Evolutionary conservation across 2,113 vertebrate genomes (phyloP).

Genomic region (Pipa parva): DNA sequence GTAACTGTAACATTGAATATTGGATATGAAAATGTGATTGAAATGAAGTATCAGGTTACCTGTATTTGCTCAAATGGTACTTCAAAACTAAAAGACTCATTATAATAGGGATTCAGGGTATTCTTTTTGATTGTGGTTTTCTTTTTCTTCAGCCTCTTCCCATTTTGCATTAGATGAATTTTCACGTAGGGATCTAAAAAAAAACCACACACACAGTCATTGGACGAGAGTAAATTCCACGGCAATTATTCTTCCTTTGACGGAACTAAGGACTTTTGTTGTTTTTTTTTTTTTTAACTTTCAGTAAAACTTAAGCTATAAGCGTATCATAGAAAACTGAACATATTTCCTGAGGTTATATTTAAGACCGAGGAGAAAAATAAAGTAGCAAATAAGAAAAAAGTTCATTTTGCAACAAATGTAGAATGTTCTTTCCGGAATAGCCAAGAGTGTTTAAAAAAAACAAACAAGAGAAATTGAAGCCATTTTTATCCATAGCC

Average conservation of each 20-base stretch:
- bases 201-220: too few relatives aligned
- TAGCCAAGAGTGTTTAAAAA: neutral
- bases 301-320: too few relatives aligned
- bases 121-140: conserved; percentile 99
- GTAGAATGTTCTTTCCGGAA: neutral
- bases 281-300: neutral
- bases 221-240: conserved; percentile 43
- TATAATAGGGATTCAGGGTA: conserved; percentile 98
- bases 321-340: neutral
- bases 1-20: too few relatives aligned
- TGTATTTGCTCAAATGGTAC: conserved; percentile 99
- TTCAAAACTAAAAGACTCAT: conserved; percentile 98
- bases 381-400: neutral
- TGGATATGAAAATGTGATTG: neutral
- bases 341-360: neutral
- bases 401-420: neutral
- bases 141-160: conserved; percentile 98
- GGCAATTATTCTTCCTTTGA: too few relatives aligned
- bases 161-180: conserved; percentile 98
- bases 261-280: neutral
- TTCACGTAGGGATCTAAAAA: conserved; percentile 93
- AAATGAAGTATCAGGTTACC: conserved; percentile 66
- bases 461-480: neutral
- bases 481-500: neutral
- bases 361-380: neutral